phyloP scores from a whole-genome alignment of 1,140 invertebrate genomes.

The Phymorhynchus buccinoides region DNA sequence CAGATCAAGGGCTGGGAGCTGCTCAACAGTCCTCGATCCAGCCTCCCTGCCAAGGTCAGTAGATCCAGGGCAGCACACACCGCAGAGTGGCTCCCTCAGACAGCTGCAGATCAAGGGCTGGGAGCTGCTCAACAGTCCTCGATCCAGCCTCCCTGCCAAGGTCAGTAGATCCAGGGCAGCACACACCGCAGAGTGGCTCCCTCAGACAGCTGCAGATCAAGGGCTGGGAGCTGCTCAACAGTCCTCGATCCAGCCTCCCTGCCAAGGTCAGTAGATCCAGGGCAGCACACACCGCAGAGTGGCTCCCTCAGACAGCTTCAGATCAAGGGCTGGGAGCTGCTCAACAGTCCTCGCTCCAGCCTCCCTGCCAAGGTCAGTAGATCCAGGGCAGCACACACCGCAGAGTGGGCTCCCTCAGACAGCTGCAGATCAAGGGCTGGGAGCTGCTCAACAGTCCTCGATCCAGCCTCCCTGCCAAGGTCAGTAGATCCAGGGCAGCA shows the following conservation, averaged over 20 bases:
- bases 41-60: not conserved
- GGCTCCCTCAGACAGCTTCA: too few species aligned
- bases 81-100: not conserved
- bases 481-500: too few species aligned
- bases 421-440: too few species aligned
- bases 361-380: too few species aligned
- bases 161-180: not conserved
- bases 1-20: not conserved
- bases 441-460: too few species aligned
- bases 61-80: too few species aligned
- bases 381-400: too few species aligned
- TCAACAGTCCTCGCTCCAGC: too few species aligned
- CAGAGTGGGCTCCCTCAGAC: too few species aligned
- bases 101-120: not conserved
- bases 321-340: too few species aligned
- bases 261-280: constrained; percentile 5
- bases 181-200: not conserved
- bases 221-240: not conserved
- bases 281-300: too few species aligned
- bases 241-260: not conserved
- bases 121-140: not conserved
- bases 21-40: not conserved
- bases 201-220: not conserved
- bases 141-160: not conserved
- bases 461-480: too few species aligned